Conservation (phyloP, 2,797 vertebrate genomes). For the Sternotherus odoratus region DNA sequence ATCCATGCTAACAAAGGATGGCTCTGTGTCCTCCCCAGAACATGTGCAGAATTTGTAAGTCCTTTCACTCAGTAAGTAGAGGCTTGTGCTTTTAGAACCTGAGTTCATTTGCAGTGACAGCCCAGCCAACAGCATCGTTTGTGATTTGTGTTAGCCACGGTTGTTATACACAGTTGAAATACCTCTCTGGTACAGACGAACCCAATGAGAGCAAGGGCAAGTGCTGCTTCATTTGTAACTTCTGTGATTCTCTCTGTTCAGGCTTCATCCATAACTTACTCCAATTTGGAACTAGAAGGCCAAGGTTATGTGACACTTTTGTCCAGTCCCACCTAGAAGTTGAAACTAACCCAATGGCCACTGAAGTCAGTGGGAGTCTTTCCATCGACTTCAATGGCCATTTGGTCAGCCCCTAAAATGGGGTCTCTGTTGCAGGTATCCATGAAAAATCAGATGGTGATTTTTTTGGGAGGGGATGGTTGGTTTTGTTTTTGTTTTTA, state of each 20-base stretch:
- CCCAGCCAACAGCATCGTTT: too few relatives aligned
- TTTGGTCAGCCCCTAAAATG: not conserved
- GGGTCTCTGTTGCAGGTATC: constrained; percentile 1
- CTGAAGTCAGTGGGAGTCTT: not conserved
- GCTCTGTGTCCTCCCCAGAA: constrained; percentile 68
- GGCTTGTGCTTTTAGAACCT: not conserved
- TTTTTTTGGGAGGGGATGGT: constrained; percentile 21
- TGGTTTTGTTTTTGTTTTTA: constrained; percentile 4
- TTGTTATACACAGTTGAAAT: not conserved
- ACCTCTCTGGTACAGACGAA: not conserved
- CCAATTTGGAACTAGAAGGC: not conserved
- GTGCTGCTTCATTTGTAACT: not conserved
- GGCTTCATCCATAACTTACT: not conserved
- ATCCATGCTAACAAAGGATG: not conserved
- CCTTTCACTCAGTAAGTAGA: not conserved
- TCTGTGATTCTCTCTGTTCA: not conserved
- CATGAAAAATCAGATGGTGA: constrained; percentile 51
- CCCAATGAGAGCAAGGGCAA: not conserved
- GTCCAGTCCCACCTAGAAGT: not conserved
- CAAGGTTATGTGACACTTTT: not conserved
- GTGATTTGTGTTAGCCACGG: too few relatives aligned
- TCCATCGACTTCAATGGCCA: not conserved
- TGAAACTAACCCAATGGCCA: not conserved
- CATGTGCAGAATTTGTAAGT: not conserved
- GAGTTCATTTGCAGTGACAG: not conserved